Evolutionary conservation across 1,140 invertebrate genomes (phyloP), one percentile per base, ranked within the genome.

Genomic region (Cotesia vestalis): DNA sequence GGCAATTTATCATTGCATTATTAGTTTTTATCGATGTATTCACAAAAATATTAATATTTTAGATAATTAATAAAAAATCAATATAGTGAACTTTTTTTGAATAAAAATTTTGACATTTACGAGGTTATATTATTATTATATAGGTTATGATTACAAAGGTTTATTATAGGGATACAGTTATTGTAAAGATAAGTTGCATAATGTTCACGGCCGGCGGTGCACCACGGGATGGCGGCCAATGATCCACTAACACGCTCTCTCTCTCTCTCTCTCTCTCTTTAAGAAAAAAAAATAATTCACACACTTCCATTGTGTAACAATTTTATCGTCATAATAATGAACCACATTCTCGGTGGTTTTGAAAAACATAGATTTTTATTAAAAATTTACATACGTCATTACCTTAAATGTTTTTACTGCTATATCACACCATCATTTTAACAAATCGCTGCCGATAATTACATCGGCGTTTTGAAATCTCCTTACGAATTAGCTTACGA

Each of bases 81-180:
- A 20, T 20, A 11, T 5, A 20, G 9, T 35, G 14, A 35, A 38
- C n/a, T 34, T 69, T 59, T 4, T 38, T 34, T 53, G 12, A 53
- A 27, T 46, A 11, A 9, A 64, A 71, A 73, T 79, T 75, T 81
- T 84, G 82, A 83, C 81, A 77, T 81, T 74, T 79, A 72, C 51
- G 78, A 84, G 82, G 82, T 84, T 84, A 84, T 83, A 82, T 79
- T 81, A 80, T 81, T 83, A 82, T 79, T 81, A 80, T 81, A 81
- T 83, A 85, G 83, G 83, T 85, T 85, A 85, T 84, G 80, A 72
- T 46, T 63, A 68, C 70, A 72, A 66, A 80, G 77, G 75, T 75
- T 27, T 27, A 27, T 27, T 76, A 77, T 76, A 79, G 27, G 0
- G 34, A 62, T 46, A 17, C 12, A 51, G 69, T 20, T 51, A 36